phyloP scores from a whole-genome alignment of 2,797 vertebrate species.

The Rhyacichthys aspro region DNA sequence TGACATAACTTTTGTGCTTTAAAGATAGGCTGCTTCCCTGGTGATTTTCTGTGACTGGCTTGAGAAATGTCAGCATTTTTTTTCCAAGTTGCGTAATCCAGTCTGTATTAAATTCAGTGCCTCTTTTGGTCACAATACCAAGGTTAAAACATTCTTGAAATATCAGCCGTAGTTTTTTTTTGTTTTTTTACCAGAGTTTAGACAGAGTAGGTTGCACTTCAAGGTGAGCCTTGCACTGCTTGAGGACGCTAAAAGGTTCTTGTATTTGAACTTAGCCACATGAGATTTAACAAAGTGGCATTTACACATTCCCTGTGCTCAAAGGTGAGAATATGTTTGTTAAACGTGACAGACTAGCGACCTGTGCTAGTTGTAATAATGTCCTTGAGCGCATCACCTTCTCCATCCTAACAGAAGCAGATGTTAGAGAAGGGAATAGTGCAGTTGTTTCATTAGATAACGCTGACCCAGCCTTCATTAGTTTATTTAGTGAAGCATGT shows the following conservation, averaged over 20 bases:
- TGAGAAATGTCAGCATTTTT: too few relatives aligned
- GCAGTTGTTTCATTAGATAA: constrained; percentile 31
- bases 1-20: too few relatives aligned
- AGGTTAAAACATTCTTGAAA: too few relatives aligned
- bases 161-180: too few relatives aligned
- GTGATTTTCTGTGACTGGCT: too few relatives aligned
- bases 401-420: neutral
- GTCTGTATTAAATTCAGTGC: too few relatives aligned
- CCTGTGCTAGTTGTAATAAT: neutral
- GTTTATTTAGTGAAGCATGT: constrained; percentile 48
- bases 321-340: constrained; percentile 35
- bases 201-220: neutral
- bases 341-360: constrained; percentile 10
- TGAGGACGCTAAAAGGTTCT: neutral
- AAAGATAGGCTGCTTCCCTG: too few relatives aligned
- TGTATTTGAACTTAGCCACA: constrained; percentile 6
- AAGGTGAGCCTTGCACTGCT: neutral
- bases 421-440: constrained; percentile 22
- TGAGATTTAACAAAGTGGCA: constrained; percentile 9
- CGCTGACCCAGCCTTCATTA: constrained; percentile 51
- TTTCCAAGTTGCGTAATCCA: too few relatives aligned
- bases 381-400: constrained; percentile 13
- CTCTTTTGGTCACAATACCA: too few relatives aligned
- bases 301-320: constrained; percentile 15
- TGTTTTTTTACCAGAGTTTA: neutral